phyloP scores from a whole-genome alignment of 2,113 vertebrate genomes.

The Saccopteryx leptura region DNA sequence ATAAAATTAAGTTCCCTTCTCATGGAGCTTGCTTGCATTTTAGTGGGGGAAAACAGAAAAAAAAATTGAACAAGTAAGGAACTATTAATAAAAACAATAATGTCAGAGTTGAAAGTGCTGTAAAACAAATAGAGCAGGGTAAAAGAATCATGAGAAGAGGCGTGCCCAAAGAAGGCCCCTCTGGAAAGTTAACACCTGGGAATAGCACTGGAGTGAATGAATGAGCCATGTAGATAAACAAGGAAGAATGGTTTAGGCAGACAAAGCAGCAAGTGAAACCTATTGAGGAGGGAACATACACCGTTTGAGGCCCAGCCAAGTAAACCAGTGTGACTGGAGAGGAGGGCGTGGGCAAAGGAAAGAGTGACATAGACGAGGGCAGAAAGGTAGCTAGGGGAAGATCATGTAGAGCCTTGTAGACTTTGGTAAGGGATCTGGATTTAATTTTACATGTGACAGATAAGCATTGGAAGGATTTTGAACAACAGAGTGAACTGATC shows the following conservation, averaged over 20 bases:
- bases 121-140: neutral
- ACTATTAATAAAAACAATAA: neutral
- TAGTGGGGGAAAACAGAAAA: neutral
- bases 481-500: neutral
- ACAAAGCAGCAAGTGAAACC: neutral
- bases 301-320: neutral
- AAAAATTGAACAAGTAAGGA: neutral
- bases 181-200: neutral
- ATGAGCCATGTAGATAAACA: neutral
- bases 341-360: neutral
- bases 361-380: neutral
- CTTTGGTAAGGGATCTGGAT: neutral
- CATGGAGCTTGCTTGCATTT: neutral
- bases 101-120: neutral
- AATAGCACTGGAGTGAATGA: neutral
- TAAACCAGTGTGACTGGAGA: neutral
- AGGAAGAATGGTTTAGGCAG: neutral
- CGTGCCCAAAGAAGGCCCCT: neutral
- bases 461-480: neutral
- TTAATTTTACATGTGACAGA: neutral
- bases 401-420: neutral
- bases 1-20: constrained; percentile 35
- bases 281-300: neutral
- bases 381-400: neutral
- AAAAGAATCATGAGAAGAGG: neutral